Percentiles rank a stretch among this genome's conserved stretches.
Conservation (phyloP, 2,797 vertebrate genomes). For the Fratercula arctica region DNA sequence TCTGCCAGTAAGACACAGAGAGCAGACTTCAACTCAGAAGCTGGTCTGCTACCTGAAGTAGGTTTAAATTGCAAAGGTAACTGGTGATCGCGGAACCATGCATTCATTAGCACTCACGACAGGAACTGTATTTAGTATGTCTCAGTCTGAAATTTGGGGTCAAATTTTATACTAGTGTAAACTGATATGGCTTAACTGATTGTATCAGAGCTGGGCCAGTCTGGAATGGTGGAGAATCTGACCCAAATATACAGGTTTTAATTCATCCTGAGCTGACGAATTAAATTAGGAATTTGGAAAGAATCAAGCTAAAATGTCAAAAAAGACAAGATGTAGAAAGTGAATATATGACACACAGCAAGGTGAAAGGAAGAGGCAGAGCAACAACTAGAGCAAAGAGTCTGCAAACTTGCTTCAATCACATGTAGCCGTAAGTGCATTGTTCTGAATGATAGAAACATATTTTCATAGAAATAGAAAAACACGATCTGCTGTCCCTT, state of each 20-base stretch:
- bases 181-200: neutral
- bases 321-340: constrained; percentile 41
- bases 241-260: neutral
- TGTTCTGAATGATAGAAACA: constrained; percentile 6
- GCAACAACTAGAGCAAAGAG: constrained; percentile 14
- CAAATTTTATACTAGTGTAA: neutral
- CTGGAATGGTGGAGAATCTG: neutral
- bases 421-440: neutral
- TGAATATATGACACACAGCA: constrained; percentile 3
- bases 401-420: constrained; percentile 32
- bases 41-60: neutral
- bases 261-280: neutral
- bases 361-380: constrained; percentile 33
- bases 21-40: neutral
- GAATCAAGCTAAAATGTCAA: constrained; percentile 36
- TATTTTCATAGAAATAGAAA: constrained; percentile 18
- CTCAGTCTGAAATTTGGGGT: neutral
- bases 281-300: neutral
- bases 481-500: neutral
- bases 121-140: neutral
- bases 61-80: neutral
- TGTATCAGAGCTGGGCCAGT: neutral
- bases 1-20: neutral
- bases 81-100: neutral
- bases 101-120: neutral